phyloP scores from a whole-genome alignment of 2,113 vertebrate species.

The Dryoscopus gambensis region DNA sequence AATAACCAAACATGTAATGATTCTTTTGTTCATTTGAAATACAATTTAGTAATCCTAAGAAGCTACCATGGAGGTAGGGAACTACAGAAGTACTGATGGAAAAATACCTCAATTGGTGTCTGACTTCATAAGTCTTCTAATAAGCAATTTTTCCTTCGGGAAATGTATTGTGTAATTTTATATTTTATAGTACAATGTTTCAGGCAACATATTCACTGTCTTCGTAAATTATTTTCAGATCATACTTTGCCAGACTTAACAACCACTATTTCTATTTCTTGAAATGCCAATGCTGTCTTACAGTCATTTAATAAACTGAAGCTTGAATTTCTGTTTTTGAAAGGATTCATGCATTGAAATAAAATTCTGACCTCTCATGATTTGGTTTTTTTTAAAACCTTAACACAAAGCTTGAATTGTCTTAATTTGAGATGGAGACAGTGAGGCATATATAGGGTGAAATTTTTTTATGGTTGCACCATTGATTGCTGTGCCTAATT shows the following conservation, averaged over 20 bases:
- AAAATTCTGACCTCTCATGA: background rate
- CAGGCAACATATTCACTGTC: background rate
- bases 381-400: background rate
- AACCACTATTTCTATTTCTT: background rate
- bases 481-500: background rate
- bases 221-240: background rate
- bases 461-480: background rate
- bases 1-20: background rate
- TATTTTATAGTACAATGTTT: background rate
- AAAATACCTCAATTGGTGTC: background rate
- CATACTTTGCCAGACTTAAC: background rate
- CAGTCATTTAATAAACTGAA: background rate
- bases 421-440: background rate
- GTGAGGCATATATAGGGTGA: background rate
- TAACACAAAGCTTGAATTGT: background rate
- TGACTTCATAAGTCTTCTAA: background rate
- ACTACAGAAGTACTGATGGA: background rate
- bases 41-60: background rate
- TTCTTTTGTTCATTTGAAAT: background rate
- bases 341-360: background rate
- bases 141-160: background rate
- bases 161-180: background rate
- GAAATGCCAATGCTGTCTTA: background rate
- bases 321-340: background rate
- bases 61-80: background rate